Conservation (phyloP, 2,113 vertebrate genomes). For the Cariama cristata region DNA sequence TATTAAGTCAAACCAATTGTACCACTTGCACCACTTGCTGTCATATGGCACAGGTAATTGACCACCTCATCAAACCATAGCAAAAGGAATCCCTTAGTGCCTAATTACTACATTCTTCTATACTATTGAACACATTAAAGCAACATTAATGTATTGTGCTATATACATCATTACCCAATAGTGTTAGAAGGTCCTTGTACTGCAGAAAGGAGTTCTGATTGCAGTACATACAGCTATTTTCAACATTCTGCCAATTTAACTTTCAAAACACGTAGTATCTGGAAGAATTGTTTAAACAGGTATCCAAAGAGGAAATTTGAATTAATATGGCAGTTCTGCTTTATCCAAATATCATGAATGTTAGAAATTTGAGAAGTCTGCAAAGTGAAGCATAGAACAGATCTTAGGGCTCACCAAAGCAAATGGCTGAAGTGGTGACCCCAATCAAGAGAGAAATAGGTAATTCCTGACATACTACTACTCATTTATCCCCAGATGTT, state of each 20-base stretch:
- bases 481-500: neutral
- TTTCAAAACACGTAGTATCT: neutral
- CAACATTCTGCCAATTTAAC: neutral
- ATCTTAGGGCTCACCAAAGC: neutral
- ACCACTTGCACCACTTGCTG: conserved; percentile 69
- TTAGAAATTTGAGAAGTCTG: neutral
- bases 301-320: neutral
- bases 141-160: conserved; percentile 28
- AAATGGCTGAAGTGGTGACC: neutral
- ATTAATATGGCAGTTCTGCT: neutral
- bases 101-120: conserved; percentile 68
- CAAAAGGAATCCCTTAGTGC: conserved; percentile 65
- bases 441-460: neutral
- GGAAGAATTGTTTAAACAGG: neutral
- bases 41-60: conserved; percentile 73
- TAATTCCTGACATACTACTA: neutral
- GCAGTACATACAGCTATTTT: neutral
- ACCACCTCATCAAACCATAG: conserved; percentile 71
- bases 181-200: neutral
- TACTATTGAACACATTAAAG: conserved; percentile 52
- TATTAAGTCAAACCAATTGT: conserved; percentile 76
- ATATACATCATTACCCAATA: conserved; percentile 44
- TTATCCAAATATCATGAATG: neutral
- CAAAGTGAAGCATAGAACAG: neutral
- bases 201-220: conserved; percentile 38